Percentiles rank a stretch among this genome's conserved stretches.
phyloP scores from a whole-genome alignment of 2,113 vertebrate species.

The Dendrocopos noguchii region DNA sequence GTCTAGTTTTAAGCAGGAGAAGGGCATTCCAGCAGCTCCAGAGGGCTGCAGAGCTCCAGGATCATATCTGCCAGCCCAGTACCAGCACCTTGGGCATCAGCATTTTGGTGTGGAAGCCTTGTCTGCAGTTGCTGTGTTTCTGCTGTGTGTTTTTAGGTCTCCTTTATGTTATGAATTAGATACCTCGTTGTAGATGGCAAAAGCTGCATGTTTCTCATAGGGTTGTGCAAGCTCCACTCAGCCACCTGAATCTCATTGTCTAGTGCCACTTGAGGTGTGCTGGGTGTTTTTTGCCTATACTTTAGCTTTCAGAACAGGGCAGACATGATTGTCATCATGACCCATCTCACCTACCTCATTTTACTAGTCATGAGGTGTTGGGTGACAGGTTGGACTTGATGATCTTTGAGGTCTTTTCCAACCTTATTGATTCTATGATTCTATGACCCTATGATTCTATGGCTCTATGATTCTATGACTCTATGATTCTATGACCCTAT shows the following conservation, averaged over 20 bases:
- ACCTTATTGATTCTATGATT: too few species aligned
- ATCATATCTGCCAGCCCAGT: rapidly evolving
- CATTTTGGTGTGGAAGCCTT: background rate
- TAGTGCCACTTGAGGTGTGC: background rate
- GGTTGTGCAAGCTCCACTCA: background rate
- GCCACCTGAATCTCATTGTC: background rate
- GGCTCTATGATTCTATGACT: too few species aligned
- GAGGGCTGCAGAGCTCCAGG: background rate
- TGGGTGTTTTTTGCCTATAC: background rate
- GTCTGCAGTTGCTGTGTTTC: background rate
- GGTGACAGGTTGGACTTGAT: too few species aligned
- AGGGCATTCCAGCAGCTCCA: background rate
- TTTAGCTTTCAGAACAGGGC: background rate
- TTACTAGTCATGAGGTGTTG: too few species aligned
- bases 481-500: too few species aligned
- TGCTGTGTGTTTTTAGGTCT: background rate
- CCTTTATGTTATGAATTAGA: background rate
- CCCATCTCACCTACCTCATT: background rate
- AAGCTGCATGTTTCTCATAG: background rate
- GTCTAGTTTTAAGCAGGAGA: background rate
- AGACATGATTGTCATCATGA: background rate
- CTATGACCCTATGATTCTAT: too few species aligned
- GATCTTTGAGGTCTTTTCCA: too few species aligned
- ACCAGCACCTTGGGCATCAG: background rate
- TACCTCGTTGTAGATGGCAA: background rate